A percentile compares a stretch with the other conserved stretches of the same genome.
Conservation (phyloP, 2,888 invertebrate genomes). For the Stratiomys singularior region DNA sequence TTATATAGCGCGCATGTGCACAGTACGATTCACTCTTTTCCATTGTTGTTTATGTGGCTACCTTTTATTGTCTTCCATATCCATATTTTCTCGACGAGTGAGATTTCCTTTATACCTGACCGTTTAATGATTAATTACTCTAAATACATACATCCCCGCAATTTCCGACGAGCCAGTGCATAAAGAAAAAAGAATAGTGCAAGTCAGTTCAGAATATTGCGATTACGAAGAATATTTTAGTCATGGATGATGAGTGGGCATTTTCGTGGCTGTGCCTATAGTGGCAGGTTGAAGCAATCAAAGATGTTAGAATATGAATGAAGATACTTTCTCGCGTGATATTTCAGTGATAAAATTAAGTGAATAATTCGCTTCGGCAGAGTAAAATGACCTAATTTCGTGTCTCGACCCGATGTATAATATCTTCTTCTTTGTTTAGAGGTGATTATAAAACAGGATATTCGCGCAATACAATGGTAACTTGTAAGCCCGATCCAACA, state of each 20-base stretch:
- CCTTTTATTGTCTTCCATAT: neutral
- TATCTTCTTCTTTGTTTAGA: neutral
- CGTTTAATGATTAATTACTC: neutral
- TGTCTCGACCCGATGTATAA: neutral
- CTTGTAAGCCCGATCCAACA: slow-evolving; percentile 63
- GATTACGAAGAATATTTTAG: neutral
- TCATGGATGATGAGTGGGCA: neutral
- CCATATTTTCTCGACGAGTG: slow-evolving; percentile 14
- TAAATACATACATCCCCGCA: neutral
- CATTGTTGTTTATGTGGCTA: slow-evolving; percentile 6
- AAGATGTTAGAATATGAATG: too few species aligned
- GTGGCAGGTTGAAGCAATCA: neutral
- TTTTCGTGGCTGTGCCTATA: neutral
- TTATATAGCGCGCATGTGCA: neutral
- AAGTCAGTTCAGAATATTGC: neutral
- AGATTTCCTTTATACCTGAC: neutral
- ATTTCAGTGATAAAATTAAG: neutral
- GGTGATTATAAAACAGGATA: too few species aligned
- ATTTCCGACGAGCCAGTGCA: neutral
- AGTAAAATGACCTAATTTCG: neutral
- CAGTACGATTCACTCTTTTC: neutral
- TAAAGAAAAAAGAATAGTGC: neutral
- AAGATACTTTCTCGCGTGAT: neutral
- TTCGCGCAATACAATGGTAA: slow-evolving; percentile 63
- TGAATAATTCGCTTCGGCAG: neutral